These are phyloP conservation scores for Phocoena phocoena DNA, from an alignment of 2,113 vertebrate genomes.

Conservation along the genomic window DNA sequence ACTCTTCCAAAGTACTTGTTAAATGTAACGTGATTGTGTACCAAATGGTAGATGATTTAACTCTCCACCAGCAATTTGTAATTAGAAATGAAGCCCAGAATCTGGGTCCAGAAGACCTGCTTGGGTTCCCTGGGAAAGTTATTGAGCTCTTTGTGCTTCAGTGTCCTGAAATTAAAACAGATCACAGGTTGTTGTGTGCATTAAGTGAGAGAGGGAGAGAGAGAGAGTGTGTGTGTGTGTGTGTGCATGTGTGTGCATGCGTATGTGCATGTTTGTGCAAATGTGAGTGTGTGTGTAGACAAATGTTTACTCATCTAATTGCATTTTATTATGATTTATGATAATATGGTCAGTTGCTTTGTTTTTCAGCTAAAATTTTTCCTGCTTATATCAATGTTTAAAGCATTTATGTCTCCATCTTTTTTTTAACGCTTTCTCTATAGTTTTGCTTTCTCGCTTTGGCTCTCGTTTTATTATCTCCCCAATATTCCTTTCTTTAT, in stretches of 20 bases:
- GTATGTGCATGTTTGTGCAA: too few relatives aligned
- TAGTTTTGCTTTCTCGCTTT: neutral
- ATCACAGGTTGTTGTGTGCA: neutral
- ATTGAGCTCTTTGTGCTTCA: neutral
- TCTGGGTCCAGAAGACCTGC: neutral
- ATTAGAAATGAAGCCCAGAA: neutral
- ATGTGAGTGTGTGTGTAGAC: neutral
- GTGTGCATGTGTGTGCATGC: too few relatives aligned
- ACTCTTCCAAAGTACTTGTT: neutral
- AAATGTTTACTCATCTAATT: neutral
- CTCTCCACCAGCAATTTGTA: neutral
- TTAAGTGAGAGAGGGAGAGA: neutral
- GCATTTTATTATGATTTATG: neutral
- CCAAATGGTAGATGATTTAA: neutral
- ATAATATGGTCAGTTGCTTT: neutral
- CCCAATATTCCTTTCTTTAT: neutral
- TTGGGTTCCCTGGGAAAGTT: neutral
- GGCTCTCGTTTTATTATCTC: neutral
- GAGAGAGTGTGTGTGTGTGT: neutral
- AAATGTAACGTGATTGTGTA: neutral
- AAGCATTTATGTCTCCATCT: neutral
- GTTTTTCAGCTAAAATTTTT: neutral
- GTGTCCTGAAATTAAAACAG: neutral
- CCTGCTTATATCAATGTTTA: neutral
- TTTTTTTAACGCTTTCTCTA: neutral